phyloP scores from a whole-genome alignment of 2,113 vertebrate species.

The Poeciliopsis turrubarensis region DNA sequence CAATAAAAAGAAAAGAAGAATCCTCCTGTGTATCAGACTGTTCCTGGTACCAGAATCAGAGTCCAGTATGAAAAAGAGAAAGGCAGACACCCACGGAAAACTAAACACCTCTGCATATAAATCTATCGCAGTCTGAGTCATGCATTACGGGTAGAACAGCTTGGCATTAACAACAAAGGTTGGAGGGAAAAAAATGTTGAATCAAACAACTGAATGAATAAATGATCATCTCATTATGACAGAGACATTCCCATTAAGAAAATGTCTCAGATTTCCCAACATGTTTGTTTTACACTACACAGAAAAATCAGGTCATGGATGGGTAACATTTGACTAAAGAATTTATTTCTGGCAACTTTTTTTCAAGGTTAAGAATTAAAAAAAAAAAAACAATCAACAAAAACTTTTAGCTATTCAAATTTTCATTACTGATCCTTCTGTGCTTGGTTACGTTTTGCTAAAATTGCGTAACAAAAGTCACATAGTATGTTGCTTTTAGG shows the following conservation, averaged over 20 bases:
- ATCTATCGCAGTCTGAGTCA: not conserved
- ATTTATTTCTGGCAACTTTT: too few species aligned
- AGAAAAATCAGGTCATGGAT: too few species aligned
- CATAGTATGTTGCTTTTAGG: too few species aligned
- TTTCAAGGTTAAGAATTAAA: too few species aligned
- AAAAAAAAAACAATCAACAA: too few species aligned
- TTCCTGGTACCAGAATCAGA: not conserved
- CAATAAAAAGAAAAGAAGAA: not conserved
- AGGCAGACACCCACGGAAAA: not conserved
- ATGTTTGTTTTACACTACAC: too few species aligned
- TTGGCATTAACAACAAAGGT: not conserved
- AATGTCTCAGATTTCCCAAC: not conserved
- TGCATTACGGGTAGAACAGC: too few species aligned
- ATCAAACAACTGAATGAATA: not conserved
- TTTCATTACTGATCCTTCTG: too few species aligned
- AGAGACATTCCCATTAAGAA: not conserved
- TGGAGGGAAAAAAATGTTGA: not conserved
- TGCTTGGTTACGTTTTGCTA: too few species aligned
- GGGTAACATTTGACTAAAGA: too few species aligned
- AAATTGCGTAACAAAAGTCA: too few species aligned
- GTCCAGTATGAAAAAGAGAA: not conserved
- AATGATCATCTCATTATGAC: not conserved
- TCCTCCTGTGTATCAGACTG: not conserved
- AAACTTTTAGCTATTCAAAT: too few species aligned
- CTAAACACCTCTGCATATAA: not conserved